These are phyloP conservation scores for Corythucha ciliata DNA, from an alignment of 2,888 invertebrate genomes.

Conservation along the genomic window DNA sequence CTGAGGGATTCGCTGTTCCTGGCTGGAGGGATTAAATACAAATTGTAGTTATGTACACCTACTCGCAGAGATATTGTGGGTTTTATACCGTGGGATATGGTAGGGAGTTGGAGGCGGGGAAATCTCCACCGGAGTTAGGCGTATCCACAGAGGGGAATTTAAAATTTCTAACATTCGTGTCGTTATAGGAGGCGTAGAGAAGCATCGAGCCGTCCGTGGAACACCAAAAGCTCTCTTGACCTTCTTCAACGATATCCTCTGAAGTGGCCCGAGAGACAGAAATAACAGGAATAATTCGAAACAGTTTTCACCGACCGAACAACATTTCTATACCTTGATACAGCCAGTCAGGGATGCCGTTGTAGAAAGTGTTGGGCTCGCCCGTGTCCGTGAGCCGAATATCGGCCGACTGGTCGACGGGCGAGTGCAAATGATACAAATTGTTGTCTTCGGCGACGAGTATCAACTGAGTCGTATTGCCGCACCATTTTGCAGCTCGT, in stretches of 20 bases:
- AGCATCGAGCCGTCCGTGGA: constrained; percentile 71
- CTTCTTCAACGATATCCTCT: constrained; percentile 81
- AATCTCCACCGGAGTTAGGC: constrained; percentile 45
- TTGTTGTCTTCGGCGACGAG: constrained; percentile 85
- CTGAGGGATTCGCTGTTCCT: constrained; percentile 76
- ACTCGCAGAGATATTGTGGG: not conserved
- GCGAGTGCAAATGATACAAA: constrained; percentile 70
- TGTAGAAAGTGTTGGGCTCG: constrained; percentile 70
- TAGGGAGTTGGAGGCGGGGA: constrained; percentile 69
- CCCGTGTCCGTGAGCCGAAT: constrained; percentile 66
- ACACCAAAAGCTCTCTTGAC: constrained; percentile 69
- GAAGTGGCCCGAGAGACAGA: constrained; percentile 33
- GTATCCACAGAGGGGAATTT: constrained; percentile 70
- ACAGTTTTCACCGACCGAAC: not conserved
- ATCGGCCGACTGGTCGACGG: constrained; percentile 51
- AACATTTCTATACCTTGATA: constrained; percentile 68
- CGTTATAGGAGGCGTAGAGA: constrained; percentile 79
- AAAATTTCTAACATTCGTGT: constrained; percentile 64
- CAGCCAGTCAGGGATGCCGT: constrained; percentile 92
- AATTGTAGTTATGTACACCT: not conserved
- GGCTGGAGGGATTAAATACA: constrained; percentile 48
- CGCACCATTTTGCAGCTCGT: constrained; percentile 77
- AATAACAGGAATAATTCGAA: not conserved
- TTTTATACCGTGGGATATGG: constrained; percentile 69
- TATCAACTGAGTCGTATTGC: constrained; percentile 63